Evolutionary conservation across 2,888 invertebrate genomes (phyloP).

Genomic region (Timandra comae): DNA sequence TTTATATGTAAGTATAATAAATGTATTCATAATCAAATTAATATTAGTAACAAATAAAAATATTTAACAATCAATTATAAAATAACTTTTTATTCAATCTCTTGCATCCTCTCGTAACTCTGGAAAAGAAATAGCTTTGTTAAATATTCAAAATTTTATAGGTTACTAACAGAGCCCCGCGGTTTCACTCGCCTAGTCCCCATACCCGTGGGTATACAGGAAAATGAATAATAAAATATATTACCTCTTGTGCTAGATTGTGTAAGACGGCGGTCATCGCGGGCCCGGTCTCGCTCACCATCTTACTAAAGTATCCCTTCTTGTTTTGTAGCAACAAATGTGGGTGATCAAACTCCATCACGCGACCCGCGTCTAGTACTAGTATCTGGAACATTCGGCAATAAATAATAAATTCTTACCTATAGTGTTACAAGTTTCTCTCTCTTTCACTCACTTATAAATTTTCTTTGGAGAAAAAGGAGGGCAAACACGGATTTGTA

Average conservation of each 20-base stretch:
- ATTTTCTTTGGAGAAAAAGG: too few relatives aligned
- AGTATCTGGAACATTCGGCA: conserved; percentile 64
- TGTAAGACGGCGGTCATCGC: conserved; percentile 78
- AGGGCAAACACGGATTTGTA: too few relatives aligned
- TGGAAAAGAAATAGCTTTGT: too few relatives aligned
- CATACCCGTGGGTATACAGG: too few relatives aligned
- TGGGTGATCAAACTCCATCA: conserved; percentile 85
- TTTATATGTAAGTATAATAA: conserved; percentile 13
- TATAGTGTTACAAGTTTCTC: too few relatives aligned
- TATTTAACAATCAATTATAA: conserved; percentile 14
- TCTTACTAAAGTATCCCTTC: conserved; percentile 74
- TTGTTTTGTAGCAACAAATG: conserved; percentile 75
- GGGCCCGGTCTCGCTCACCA: conserved; percentile 81
- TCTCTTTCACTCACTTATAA: too few relatives aligned
- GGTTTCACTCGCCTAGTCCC: too few relatives aligned
- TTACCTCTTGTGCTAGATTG: conserved; percentile 78
- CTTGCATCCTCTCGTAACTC: conserved; percentile 24
- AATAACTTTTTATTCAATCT: conserved; percentile 14
- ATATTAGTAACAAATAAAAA: conserved; percentile 6
- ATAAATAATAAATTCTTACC: too few relatives aligned
- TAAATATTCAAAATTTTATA: too few relatives aligned
- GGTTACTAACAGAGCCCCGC: too few relatives aligned
- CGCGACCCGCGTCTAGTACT: conserved; percentile 78
- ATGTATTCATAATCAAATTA: conserved; percentile 6
- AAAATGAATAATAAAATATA: too few relatives aligned